Base-by-base conservation (phyloP, 2,888 invertebrate species). In the Anoplius nigerrimus region DNA sequence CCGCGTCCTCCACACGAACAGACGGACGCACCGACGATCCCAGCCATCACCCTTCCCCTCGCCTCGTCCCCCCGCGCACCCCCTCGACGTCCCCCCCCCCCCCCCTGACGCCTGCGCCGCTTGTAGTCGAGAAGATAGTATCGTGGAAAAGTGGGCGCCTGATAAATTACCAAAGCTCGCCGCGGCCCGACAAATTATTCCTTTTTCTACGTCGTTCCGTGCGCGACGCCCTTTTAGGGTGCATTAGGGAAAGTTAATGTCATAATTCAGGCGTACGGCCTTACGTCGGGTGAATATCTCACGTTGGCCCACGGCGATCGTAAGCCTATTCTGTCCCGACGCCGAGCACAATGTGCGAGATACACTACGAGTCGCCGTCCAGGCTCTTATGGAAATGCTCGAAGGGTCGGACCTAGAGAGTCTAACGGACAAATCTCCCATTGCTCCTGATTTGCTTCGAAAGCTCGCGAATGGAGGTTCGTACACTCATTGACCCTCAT, bases 121-220 rank as follows among this genome's bases (percentile, higher is more conserved):
- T 34, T 34, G 34, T 34, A 34, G 34, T 34, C 58, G 62, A 21
- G 53, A 13, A 62, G 75, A 74, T 64, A 62, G 56, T 64, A 67
- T 73, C 71, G 64, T 66, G 80, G 74, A 80, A 79, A 80, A 75
- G 69, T 72, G 71, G 69, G 65, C 48, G 66, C 69, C 61, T 66
- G 75, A 76, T 76, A 65, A 66, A 76, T 63, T 52, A 51, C 63
- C 72, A 0, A 71, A 27, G 42, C 18, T 15, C 34, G 48, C 18
- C 48, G n/a, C n/a, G 18, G n/a, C 48, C 48, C 48, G 62, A 76
- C 76, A 71, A 78, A 78, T 78, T 78, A 76, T 71, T 71, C 57
- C 22, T 68, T 58, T 64, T 71, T 65, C 72, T 46, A 62, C 63
- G 24, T 56, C 15, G 57, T 22, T 34, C n/a, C 27, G 53, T 54